These are phyloP conservation scores for Ptilonorhynchus violaceus DNA, from an alignment of 2,113 vertebrate species.

Conservation along the genomic window DNA sequence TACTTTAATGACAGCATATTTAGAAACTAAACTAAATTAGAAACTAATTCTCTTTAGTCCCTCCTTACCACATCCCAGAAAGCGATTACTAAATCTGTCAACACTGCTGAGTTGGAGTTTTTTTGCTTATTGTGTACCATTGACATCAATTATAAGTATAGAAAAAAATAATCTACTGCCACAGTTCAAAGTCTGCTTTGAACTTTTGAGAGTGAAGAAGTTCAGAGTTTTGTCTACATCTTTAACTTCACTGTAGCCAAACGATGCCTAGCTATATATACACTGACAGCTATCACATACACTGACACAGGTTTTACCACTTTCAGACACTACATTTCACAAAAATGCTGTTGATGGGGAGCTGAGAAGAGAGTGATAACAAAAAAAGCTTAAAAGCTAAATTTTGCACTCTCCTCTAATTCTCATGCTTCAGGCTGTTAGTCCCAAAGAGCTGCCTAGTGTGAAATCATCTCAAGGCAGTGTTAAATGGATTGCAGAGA, in stretches of 20 bases:
- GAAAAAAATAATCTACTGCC: background rate
- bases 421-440: conserved; percentile 4
- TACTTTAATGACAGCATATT: background rate
- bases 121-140: background rate
- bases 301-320: background rate
- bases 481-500: background rate
- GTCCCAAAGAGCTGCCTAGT: background rate
- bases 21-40: background rate
- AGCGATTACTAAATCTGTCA: background rate
- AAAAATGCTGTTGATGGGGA: background rate
- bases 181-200: background rate
- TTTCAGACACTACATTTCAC: background rate
- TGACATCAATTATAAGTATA: background rate
- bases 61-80: background rate
- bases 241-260: background rate
- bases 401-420: background rate
- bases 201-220: background rate
- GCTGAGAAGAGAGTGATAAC: background rate
- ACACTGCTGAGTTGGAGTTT: background rate
- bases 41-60: background rate
- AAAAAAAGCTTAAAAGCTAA: conserved; percentile 2
- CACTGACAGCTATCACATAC: background rate
- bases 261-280: background rate
- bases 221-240: background rate
- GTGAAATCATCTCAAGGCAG: background rate